A percentile compares a stretch with the other conserved stretches of the same genome.
Conservation (phyloP, 2,113 vertebrate species). For the Euleptes europaea region DNA sequence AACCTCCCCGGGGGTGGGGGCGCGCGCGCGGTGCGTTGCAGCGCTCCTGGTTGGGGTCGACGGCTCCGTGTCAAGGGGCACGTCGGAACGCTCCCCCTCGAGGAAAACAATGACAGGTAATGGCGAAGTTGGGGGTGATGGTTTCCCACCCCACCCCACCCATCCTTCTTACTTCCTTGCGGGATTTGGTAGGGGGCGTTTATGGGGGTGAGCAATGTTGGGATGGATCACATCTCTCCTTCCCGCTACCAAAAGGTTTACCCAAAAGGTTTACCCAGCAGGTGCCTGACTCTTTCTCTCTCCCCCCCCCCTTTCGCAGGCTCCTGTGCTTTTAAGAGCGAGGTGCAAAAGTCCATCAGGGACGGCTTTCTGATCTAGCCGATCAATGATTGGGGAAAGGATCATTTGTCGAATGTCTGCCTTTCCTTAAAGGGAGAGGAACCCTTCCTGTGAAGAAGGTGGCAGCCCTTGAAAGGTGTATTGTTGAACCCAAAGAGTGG, state of each 20-base stretch:
- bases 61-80: background rate
- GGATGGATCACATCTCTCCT: background rate
- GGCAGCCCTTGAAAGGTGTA: background rate
- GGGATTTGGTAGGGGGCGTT: background rate
- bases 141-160: background rate
- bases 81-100: background rate
- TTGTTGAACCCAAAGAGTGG: background rate
- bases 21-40: background rate
- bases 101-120: background rate
- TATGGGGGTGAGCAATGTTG: background rate
- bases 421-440: background rate
- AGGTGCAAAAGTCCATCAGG: background rate
- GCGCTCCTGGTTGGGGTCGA: background rate
- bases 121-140: background rate
- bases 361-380: background rate
- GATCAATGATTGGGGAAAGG: background rate
- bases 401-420: background rate
- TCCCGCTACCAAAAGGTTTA: too few relatives aligned
- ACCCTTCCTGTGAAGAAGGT: background rate
- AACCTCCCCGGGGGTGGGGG: background rate
- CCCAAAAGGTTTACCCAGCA: background rate
- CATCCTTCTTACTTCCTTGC: background rate
- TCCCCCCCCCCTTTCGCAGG: too few relatives aligned
- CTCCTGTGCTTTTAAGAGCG: background rate
- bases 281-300: background rate